Evolutionary conservation across 2,113 vertebrate species (phyloP).

Genomic region (Bothrops jararaca): DNA sequence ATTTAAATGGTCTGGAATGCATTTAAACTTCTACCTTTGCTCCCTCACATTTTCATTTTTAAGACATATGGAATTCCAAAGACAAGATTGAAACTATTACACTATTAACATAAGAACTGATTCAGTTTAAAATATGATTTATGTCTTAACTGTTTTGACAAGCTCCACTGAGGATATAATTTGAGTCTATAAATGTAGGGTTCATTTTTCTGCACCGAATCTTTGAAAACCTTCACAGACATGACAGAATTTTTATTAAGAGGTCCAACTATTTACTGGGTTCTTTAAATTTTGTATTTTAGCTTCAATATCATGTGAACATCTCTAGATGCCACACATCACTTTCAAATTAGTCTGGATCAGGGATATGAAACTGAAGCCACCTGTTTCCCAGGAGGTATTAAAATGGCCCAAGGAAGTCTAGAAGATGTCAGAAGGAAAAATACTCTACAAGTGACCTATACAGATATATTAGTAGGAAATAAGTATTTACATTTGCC

Average conservation of each 20-base stretch:
- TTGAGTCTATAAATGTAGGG: neutral
- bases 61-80: neutral
- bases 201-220: neutral
- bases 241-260: neutral
- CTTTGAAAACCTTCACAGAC: slow-evolving; percentile 1
- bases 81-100: neutral
- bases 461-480: slow-evolving; percentile 3
- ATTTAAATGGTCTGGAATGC: neutral
- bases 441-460: neutral
- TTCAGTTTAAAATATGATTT: neutral
- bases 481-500: neutral
- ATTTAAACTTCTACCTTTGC: neutral
- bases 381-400: neutral
- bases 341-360: neutral
- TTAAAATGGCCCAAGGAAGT: slow-evolving; percentile 17
- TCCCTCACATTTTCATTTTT: neutral
- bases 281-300: slow-evolving; percentile 14
- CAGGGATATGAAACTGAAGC: neutral
- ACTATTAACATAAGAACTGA: neutral
- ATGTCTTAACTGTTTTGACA: neutral
- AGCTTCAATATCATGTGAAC: slow-evolving; percentile 14
- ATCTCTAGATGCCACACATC: neutral
- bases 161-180: neutral
- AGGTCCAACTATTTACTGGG: slow-evolving; percentile 11
- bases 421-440: neutral